Base-by-base conservation (phyloP, 2,113 vertebrate genomes). In the Pavo muticus region DNA sequence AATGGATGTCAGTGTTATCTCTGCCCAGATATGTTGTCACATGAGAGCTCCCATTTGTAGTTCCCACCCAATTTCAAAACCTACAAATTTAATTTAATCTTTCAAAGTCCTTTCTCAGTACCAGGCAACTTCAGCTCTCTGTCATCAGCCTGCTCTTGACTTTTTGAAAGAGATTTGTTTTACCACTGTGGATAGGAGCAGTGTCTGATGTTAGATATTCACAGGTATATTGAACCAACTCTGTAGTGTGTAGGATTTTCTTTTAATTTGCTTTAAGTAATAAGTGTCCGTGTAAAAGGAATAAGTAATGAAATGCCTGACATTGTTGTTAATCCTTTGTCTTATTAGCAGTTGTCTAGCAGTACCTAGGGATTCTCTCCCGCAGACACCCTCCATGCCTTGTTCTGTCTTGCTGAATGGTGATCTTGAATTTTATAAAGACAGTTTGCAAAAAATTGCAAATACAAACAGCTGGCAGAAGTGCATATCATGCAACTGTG, bases 211-310 rank as follows among this genome's bases (percentile, higher is more conserved):
- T 84, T 54, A 69, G 61, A 48, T 86, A 20, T 74, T 83, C 0
- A 0, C 35, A 57, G 82, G 42, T 83, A 16, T 64, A 74, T 77
- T 90, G 73, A 91, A 68, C 25, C 60, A 68, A 48, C 44, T 86
- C 73, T 60, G 30, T 47, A 44, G 72, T 7, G n/a, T 23, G 15
- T 37, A 84, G 63, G 47, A 56, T 64, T 84, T 92, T 61, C 35
- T 78, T 94, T 75, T 74, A 29, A 83, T 96, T 97, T 95, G 68
- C 72, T 88, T 30, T 57, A 82, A 85, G 71, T 78, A 91, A 75
- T 45, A 70, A 85, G 24, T 63, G 60, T 17, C 39, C 63, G 4
- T n/a, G 37, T 70, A 73, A 83, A 79, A 42, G 70, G 68, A 93
- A 79, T 84, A 91, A 91, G 37, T 63, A 82, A 59, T 59, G 73